Evolutionary conservation across 2,797 vertebrate genomes (phyloP), one percentile per base, ranked within the genome.

Genomic region (Benthosema pterotum): DNA sequence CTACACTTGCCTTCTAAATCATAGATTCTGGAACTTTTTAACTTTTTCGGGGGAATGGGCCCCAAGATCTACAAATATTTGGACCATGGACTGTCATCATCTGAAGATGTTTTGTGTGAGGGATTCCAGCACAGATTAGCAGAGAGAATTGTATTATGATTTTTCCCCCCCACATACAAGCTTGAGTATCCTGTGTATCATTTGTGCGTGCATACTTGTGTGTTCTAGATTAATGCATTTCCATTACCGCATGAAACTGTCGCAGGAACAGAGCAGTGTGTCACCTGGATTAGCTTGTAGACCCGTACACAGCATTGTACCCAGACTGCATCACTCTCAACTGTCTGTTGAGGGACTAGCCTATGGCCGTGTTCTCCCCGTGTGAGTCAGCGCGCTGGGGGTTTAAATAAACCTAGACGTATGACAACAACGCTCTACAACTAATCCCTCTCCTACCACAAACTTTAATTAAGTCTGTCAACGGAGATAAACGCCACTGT

Each of bases 381-480:
- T 28, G 64, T 88, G 75, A 78, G 19, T 83, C 71, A 75, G 42
- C 0, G 32, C 2, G 19, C 25, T 14, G 60, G 15, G 22, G 13
- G 32, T 38, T 38, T 38, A 50, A 25, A 52, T n/a, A 0, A 62
- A 66, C 28, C 52, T 63, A 82, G 75, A 71, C 18, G 14, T 69
- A 62, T 65, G 63, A 67, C 17, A 48, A 52, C 16, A 18, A 65
- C 59, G 48, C 15, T 59, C 60, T 57, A 9, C 4, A 15, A 59
- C 43, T 56, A 52, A 15, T 62, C 64, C 22, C 15, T 50, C 28
- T 61, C 38, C 65, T 67, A 66, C 52, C 51, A 0, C 63, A 47
- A 19, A 16, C 38, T 75, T 65, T 66, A 56, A 79, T 79, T 62
- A 73, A 74, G 65, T 1, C 60, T 50, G 53, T 66, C 59, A 25